A percentile compares a stretch with the other conserved stretches of the same genome.
Evolutionary conservation across 2,888 invertebrate species (phyloP).

Genomic region (Folsomia manolachei): DNA sequence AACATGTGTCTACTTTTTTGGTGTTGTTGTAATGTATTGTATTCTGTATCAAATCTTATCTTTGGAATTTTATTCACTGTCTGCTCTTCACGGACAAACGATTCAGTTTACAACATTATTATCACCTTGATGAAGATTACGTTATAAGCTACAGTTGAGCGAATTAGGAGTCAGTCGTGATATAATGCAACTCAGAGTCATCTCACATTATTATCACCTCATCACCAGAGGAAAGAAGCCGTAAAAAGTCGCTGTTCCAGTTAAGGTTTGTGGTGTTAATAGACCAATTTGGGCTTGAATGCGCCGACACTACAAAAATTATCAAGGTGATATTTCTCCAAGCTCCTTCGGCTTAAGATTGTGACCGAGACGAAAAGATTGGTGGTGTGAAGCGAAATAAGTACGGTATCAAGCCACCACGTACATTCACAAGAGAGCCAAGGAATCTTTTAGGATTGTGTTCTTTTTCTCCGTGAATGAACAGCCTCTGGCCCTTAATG

Average conservation of each 20-base stretch:
- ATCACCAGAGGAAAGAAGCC: not conserved
- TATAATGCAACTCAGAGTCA: not conserved
- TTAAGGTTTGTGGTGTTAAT: not conserved
- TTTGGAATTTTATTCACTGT: slow-evolving; percentile 3
- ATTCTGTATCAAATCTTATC: slow-evolving; percentile 1
- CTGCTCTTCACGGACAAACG: slow-evolving; percentile 33
- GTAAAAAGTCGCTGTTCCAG: not conserved
- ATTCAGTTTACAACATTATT: slow-evolving; percentile 42
- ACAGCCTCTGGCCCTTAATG: slow-evolving; percentile 8
- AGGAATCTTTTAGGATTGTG: no score
- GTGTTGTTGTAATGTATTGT: not conserved
- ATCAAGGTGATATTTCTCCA: slow-evolving; percentile 4
- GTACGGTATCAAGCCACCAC: not conserved
- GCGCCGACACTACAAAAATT: not conserved
- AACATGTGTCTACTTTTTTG: not conserved
- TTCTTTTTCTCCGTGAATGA: slow-evolving; percentile 7
- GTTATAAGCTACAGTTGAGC: not conserved
- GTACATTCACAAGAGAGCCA: not conserved
- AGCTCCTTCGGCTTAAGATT: not conserved
- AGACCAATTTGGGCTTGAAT: slow-evolving; percentile 4
- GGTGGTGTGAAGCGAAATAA: slow-evolving; percentile 6
- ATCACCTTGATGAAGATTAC: slow-evolving; percentile 34
- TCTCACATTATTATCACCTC: slow-evolving; percentile 6
- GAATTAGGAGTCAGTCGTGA: not conserved
- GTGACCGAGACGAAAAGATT: not conserved